These are phyloP conservation scores for Tenthredo scrophulariae DNA, from an alignment of 2,888 invertebrate species.

Conservation along the genomic window DNA sequence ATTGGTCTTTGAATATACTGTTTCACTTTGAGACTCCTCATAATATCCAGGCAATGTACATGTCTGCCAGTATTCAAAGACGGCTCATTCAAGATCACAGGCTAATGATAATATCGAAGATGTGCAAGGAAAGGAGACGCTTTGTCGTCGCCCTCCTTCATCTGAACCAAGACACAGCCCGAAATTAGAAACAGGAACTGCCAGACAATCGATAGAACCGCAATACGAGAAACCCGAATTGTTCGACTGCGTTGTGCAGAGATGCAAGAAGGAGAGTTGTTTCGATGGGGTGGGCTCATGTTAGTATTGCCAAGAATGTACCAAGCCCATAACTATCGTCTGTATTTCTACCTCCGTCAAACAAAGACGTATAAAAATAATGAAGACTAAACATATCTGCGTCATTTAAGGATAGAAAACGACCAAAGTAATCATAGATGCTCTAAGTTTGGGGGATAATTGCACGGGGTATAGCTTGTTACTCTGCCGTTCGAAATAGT, in stretches of 20 bases:
- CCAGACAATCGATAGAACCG: background rate
- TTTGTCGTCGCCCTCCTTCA: background rate
- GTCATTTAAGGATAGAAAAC: background rate
- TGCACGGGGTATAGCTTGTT: too few relatives aligned
- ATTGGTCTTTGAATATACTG: background rate
- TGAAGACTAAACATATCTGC: background rate
- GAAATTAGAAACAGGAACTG: background rate
- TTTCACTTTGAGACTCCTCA: background rate
- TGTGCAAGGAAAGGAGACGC: background rate
- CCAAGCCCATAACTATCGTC: background rate
- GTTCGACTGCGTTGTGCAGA: background rate
- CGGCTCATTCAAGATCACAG: slow-evolving; percentile 20
- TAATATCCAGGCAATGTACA: background rate
- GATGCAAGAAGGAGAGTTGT: slow-evolving; percentile 13
- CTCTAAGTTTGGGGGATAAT: too few relatives aligned
- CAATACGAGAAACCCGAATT: background rate
- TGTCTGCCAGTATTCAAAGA: background rate
- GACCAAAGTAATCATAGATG: background rate
- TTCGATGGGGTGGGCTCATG: background rate
- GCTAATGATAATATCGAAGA: slow-evolving; percentile 9
- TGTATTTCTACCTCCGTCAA: background rate
- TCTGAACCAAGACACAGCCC: background rate
- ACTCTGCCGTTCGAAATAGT: too few relatives aligned
- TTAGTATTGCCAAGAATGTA: background rate
- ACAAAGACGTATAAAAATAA: background rate